Conservation (phyloP, 2,888 invertebrate species). For the Allophyes oxyacanthae region DNA sequence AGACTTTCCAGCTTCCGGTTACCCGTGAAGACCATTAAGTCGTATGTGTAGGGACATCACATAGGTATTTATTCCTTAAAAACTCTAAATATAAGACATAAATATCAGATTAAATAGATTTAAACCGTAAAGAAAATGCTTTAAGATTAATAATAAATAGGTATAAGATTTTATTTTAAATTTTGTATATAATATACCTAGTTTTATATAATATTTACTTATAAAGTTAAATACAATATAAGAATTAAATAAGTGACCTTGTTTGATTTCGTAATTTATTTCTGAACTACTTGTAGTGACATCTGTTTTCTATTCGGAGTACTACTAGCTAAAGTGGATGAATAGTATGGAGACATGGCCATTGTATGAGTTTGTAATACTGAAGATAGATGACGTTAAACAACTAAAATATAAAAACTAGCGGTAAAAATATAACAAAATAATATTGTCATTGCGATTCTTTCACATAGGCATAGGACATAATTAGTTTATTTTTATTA, state of each 20-base stretch:
- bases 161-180: slow-evolving; percentile 11
- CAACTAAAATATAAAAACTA: not conserved
- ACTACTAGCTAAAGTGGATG: not conserved
- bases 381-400: slow-evolving; percentile 33
- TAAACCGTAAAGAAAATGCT: not conserved
- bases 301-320: slow-evolving; percentile 17
- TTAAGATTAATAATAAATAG: not conserved
- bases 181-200: slow-evolving; percentile 27
- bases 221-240: slow-evolving; percentile 2
- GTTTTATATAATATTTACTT: not conserved
- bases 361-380: not conserved
- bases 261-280: not conserved
- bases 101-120: slow-evolving; percentile 9
- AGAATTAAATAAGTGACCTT: not conserved
- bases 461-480: too few species aligned
- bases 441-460: too few species aligned
- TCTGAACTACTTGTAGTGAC: slow-evolving; percentile 16
- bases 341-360: too few species aligned
- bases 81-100: slow-evolving; percentile 39
- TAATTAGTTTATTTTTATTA: too few species aligned
- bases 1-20: not conserved
- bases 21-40: not conserved
- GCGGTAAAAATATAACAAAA: slow-evolving; percentile 5
- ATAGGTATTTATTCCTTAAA: slow-evolving; percentile 29
- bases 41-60: too few species aligned